phyloP scores from a whole-genome alignment of 1,140 invertebrate genomes.

The Gonioctena quinquepunctata region DNA sequence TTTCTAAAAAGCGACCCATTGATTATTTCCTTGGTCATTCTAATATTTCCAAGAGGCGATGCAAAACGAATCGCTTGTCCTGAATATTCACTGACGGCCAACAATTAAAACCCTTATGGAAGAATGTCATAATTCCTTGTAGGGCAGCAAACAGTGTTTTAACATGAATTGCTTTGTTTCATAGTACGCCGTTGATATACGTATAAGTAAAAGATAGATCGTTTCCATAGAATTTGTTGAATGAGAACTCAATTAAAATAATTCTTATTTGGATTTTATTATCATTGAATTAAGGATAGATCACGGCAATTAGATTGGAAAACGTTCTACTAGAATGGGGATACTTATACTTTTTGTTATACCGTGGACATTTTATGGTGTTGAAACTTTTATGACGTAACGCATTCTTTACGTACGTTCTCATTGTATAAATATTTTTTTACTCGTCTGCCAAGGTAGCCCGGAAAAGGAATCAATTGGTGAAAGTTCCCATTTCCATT shows the following conservation, averaged over 20 bases:
- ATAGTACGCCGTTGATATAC: not conserved
- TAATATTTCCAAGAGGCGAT: not conserved
- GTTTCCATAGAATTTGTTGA: constrained; percentile 33
- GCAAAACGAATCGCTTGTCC: not conserved
- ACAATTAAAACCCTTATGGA: constrained; percentile 9
- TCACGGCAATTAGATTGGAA: constrained; percentile 18
- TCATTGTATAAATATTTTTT: too few relatives aligned
- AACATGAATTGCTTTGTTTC: constrained; percentile 18
- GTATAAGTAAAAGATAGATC: constrained; percentile 9
- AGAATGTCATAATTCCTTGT: constrained; percentile 2
- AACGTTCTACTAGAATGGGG: not conserved
- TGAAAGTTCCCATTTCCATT: too few relatives aligned
- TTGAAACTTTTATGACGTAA: constrained; percentile 17
- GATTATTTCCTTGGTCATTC: too few relatives aligned
- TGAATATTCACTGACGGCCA: not conserved
- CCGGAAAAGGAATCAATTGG: too few relatives aligned
- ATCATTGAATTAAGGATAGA: constrained; percentile 39
- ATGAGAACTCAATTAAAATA: constrained; percentile 36
- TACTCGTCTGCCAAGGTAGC: too few relatives aligned
- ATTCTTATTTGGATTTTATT: constrained; percentile 29
- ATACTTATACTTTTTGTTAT: constrained; percentile 10
- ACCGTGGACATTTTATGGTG: not conserved
- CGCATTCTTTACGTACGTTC: too few relatives aligned
- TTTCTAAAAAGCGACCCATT: too few relatives aligned
- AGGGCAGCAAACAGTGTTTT: constrained; percentile 1